Base-by-base conservation (phyloP, 2,113 vertebrate species). In the Alosa alosa region DNA sequence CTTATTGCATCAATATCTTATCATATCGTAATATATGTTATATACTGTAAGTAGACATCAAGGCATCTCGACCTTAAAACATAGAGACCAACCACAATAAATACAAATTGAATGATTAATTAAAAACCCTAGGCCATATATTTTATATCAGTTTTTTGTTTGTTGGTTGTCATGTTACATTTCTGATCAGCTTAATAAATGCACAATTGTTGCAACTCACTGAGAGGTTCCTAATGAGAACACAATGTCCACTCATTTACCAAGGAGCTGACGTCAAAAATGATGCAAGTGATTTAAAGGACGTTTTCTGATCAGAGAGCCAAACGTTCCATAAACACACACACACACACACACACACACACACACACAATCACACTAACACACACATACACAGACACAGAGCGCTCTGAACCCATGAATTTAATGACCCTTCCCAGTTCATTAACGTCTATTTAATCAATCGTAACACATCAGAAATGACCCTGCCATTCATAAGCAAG, bases 401-500 rank as follows among this genome's bases (percentile, higher is more conserved):
- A 92, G 89, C 90, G 91, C 92, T 85, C 89, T 91, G 92, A 95
- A 93, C 91, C 87, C 89, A 78, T 78, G 84, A 89, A 89, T 93
- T 93, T 94, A 95, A 94, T 93, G 88, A 94, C 88, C 93, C 91
- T 91, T 94, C 87, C 91, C 91, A 88, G 86, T 93, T 93, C 90
- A 91, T 94, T 94, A 95, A 91, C 88, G 93, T 91, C 88, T 92
- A 82, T 86, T 91, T 88, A 89, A 90, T 94, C 89, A 92, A 91
- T 95, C 86, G 86, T 90, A 84, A 88, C 90, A 90, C 91, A 92
- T 95, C 94, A 94, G 91, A 94, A 92, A 93, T 85, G 89, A 93
- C 91, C 88, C 87, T 90, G 90, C 91, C 89, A 90, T 93, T 86
- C 89, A 92, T 91, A 91, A 89, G 90, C 88, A 92, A 93, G 93